Base-by-base conservation (phyloP, 2,888 invertebrate species). In the Geotrupes spiniger region DNA sequence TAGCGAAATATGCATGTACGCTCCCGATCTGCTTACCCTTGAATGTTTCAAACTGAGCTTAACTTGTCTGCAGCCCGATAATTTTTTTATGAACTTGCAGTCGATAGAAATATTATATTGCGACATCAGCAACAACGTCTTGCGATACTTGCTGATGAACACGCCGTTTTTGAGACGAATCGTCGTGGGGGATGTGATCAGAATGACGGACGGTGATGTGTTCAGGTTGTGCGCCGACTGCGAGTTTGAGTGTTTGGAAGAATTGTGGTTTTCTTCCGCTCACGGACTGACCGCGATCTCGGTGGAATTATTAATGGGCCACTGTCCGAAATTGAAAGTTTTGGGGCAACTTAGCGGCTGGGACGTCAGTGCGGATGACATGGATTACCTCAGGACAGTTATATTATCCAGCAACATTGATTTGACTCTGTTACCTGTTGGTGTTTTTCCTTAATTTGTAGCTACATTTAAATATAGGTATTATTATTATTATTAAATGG, bases 221-320 rank as follows among this genome's bases (percentile, higher is more conserved):
- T 79, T 58, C 72, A 82, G 85, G 63, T 76, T 86, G 65, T 76
- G 85, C 54, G 80, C 81, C 11, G 80, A 84, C 40, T 76, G 82
- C 65, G 80, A 82, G 57, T 83, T 86, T 61, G 73, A 76, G 25
- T 70, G 77, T 50, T 71, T 86, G 31, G 85, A 85, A 72, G 81
- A 82, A 49, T 73, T 86, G 46, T 84, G 85, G 83, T 82, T 86
- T 57, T 83, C 84, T 1, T 77, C 81, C 61, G 85, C 85, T 0
- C 80, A 81, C 5, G 79, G 80, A 39, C 71, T 86, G 17, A 82
- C 85, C 0, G 68, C 76, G 2, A 78, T 78, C 42, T 78, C 83
- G 0, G 82, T 85, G 36, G 82, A 85, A 72, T 68, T 84, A 8
- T 70, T 86, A 36, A 83, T 85, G 79, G 83, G 83, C 43, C 76